A percentile compares a stretch with the other conserved stretches of the same genome.
phyloP scores from a whole-genome alignment of 2,888 invertebrate genomes.

The Vandiemenella viatica region DNA sequence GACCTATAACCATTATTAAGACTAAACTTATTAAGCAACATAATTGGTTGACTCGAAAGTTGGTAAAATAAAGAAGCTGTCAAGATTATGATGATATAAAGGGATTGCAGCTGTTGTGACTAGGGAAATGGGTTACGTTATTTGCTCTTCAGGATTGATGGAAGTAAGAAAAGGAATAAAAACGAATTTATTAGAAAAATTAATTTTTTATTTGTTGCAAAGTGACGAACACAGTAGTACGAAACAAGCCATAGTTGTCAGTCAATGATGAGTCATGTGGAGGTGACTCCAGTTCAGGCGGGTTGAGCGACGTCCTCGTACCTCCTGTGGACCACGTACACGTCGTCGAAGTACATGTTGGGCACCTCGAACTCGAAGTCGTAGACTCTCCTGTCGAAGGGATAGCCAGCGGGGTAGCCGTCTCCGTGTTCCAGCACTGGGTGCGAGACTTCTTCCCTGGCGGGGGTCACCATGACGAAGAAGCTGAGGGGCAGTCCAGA shows the following conservation, averaged over 20 bases:
- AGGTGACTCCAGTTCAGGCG: background rate
- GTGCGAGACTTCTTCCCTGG: background rate
- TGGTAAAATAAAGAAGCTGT: too few relatives aligned
- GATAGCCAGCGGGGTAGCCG: constrained; percentile 52
- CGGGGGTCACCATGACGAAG: constrained; percentile 43
- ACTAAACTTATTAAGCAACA: too few relatives aligned
- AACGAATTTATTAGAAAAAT: background rate
- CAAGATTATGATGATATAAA: too few relatives aligned
- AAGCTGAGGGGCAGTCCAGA: constrained; percentile 50
- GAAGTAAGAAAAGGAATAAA: background rate
- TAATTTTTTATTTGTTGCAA: background rate
- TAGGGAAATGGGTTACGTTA: too few relatives aligned
- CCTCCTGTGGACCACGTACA: constrained; percentile 29
- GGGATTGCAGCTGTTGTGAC: too few relatives aligned
- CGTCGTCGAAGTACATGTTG: constrained; percentile 36
- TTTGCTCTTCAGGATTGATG: too few relatives aligned
- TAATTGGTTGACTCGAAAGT: too few relatives aligned
- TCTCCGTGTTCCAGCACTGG: constrained; percentile 38
- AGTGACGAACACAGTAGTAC: too few relatives aligned
- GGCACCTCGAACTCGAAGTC: constrained; percentile 33
- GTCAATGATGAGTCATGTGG: background rate
- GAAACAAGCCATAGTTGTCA: background rate
- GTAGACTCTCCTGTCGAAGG: constrained; percentile 51
- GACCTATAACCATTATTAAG: too few relatives aligned
- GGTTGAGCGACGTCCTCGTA: background rate